Evolutionary conservation across 1,140 invertebrate genomes (phyloP).

Genomic region (Dryas iulia): DNA sequence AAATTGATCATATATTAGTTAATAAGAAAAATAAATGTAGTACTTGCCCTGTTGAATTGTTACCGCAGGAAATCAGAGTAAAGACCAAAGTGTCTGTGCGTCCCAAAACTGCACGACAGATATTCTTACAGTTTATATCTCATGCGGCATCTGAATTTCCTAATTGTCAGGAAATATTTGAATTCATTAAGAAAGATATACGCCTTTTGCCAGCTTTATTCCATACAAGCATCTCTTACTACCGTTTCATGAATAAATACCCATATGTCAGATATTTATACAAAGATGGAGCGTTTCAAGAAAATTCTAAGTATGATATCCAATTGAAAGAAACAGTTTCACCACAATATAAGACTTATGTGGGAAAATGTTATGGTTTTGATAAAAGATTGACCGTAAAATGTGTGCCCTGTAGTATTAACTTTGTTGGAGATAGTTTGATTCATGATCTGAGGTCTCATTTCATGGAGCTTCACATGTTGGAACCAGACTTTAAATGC

Average conservation of each 20-base stretch:
- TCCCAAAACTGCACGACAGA: neutral
- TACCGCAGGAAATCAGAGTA: constrained; percentile 35
- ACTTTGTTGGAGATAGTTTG: constrained; percentile 24
- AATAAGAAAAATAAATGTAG: constrained; percentile 40
- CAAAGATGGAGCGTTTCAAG: constrained; percentile 16
- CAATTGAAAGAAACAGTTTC: constrained; percentile 49
- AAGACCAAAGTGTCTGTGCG: neutral
- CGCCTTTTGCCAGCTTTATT: constrained; percentile 8
- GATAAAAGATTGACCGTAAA: constrained; percentile 28
- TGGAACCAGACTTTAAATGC: constrained; percentile 47
- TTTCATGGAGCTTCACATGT: constrained; percentile 33
- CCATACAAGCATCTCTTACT: constrained; percentile 28
- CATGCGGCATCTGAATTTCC: neutral
- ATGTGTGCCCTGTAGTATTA: constrained; percentile 33
- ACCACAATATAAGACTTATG: constrained; percentile 33
- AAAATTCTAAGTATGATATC: constrained; percentile 44
- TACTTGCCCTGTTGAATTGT: neutral
- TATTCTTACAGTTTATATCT: neutral
- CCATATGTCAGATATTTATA: constrained; percentile 53
- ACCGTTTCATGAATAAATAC: constrained; percentile 41
- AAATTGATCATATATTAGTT: constrained; percentile 43
- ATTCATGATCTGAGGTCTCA: constrained; percentile 27
- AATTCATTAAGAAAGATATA: constrained; percentile 41
- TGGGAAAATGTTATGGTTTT: neutral
- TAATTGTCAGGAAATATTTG: constrained; percentile 22